These are phyloP conservation scores for Zaprionus africanus DNA, from an alignment of 1,140 invertebrate genomes.

Conservation along the genomic window DNA sequence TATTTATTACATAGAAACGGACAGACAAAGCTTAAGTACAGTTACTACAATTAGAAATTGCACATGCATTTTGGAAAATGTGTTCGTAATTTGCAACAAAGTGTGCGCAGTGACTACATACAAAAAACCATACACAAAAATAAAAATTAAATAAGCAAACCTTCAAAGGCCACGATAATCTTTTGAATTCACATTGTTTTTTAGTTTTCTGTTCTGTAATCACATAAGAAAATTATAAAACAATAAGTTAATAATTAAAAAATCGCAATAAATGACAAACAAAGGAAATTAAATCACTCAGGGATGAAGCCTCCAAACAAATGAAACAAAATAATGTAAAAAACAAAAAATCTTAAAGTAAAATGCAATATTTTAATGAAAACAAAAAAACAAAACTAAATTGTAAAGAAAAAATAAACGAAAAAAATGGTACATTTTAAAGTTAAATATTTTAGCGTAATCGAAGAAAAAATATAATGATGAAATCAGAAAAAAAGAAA, in stretches of 20 bases:
- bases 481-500: slow-evolving; percentile 13
- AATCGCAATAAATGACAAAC: slow-evolving; percentile 82
- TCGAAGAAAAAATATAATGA: slow-evolving; percentile 35
- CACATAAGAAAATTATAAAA: slow-evolving; percentile 73
- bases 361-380: slow-evolving; percentile 81
- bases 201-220: slow-evolving; percentile 62
- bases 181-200: slow-evolving; percentile 56
- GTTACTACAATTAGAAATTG: slow-evolving; percentile 61
- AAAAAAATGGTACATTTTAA: slow-evolving; percentile 70
- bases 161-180: slow-evolving; percentile 60
- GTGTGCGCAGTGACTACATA: slow-evolving; percentile 21
- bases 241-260: slow-evolving; percentile 80
- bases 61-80: slow-evolving; percentile 53
- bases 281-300: slow-evolving; percentile 83
- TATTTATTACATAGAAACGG: slow-evolving; percentile 42
- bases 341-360: slow-evolving; percentile 52
- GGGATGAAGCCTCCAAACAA: slow-evolving; percentile 82
- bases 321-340: slow-evolving; percentile 62
- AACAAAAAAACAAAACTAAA: slow-evolving; percentile 52
- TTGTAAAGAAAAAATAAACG: slow-evolving; percentile 52
- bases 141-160: slow-evolving; percentile 70
- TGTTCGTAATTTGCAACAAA: slow-evolving; percentile 36
- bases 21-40: slow-evolving; percentile 54
- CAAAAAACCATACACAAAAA: background rate
- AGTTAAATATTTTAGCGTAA: slow-evolving; percentile 78